Conservation (phyloP, 2,888 invertebrate genomes). For the Pheosia gnoma region DNA sequence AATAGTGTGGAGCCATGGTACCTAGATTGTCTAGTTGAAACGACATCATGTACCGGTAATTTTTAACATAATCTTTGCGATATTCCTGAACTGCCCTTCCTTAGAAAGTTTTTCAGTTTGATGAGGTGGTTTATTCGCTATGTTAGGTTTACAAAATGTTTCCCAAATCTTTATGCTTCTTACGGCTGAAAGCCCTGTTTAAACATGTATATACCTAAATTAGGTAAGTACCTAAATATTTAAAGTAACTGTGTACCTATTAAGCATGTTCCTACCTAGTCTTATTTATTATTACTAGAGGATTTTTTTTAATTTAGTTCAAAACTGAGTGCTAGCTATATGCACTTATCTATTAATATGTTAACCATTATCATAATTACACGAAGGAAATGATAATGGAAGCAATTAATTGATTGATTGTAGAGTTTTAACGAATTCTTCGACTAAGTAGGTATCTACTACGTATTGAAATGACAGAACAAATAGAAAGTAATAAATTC, state of each 20-base stretch:
- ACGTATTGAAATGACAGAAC: not conserved
- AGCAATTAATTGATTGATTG: not conserved
- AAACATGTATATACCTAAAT: too few species aligned
- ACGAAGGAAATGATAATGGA: not conserved
- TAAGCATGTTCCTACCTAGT: too few species aligned
- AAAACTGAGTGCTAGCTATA: too few species aligned
- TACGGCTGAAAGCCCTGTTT: too few species aligned
- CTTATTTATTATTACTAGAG: too few species aligned
- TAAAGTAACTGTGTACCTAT: too few species aligned
- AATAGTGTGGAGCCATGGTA: conserved; percentile 21
- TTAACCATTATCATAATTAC: not conserved
- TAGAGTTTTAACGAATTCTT: not conserved
- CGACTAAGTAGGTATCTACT: not conserved
- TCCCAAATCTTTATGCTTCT: too few species aligned
- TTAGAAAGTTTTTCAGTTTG: not conserved
- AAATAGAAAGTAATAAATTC: too few species aligned
- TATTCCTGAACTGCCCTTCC: not conserved
- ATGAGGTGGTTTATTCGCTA: too few species aligned
- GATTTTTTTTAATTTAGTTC: too few species aligned
- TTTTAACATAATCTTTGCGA: not conserved
- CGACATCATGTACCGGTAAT: conserved; percentile 54
- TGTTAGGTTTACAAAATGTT: too few species aligned
- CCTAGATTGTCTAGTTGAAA: conserved; percentile 14
- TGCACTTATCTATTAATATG: not conserved
- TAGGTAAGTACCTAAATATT: too few species aligned